Conservation (phyloP, 2,797 vertebrate species). For the Anguilla pacifica region DNA sequence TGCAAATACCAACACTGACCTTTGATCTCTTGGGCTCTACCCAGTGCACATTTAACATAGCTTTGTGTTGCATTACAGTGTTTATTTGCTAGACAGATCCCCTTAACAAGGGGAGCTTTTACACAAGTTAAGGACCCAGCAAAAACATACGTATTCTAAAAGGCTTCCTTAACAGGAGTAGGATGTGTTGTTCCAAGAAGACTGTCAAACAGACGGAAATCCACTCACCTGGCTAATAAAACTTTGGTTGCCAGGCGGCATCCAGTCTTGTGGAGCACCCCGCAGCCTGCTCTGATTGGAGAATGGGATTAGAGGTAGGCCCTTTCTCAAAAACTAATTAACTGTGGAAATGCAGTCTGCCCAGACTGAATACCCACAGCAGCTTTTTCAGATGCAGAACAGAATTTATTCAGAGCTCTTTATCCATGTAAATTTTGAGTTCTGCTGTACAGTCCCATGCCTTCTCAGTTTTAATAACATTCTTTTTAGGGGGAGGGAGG, state of each 20-base stretch:
- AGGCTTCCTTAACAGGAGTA: not conserved
- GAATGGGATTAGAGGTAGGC: constrained; percentile 19
- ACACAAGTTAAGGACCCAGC: not conserved
- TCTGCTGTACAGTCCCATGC: not conserved
- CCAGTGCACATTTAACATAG: not conserved
- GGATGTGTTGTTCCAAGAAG: not conserved
- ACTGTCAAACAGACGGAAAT: not conserved
- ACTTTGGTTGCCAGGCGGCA: not conserved
- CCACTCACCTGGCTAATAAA: constrained; percentile 10
- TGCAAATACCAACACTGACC: not conserved
- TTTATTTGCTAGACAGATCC: not conserved
- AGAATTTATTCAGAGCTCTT: not conserved
- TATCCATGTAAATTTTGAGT: not conserved
- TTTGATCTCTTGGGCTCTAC: not conserved
- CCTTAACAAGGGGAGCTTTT: not conserved
- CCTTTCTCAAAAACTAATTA: constrained; percentile 21
- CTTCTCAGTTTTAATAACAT: not conserved
- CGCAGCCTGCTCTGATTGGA: not conserved
- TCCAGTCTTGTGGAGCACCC: not conserved
- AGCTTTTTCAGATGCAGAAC: not conserved
- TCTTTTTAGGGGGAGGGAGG: not conserved
- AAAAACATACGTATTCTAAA: not conserved
- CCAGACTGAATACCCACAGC: not conserved
- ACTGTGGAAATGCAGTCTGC: constrained; percentile 1
- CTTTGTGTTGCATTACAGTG: not conserved